Evolutionary conservation across 2,797 vertebrate genomes (phyloP).

Genomic region (Hafferia zeledoni): DNA sequence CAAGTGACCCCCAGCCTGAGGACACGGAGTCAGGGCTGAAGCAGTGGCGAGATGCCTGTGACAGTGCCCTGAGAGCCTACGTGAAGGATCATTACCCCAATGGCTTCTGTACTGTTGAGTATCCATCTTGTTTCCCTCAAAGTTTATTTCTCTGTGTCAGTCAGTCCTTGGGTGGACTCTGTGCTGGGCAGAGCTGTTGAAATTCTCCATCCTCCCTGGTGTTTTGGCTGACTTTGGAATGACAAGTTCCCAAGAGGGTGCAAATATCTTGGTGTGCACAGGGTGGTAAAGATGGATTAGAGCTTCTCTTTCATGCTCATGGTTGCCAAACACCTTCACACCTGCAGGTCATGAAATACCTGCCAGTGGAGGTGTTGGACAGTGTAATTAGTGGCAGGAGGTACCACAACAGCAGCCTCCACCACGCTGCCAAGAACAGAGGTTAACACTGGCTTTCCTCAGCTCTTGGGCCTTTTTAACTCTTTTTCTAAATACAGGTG

Average conservation of each 20-base stretch:
- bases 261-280: neutral
- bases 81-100: conserved; percentile 94
- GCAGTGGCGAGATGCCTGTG: conserved; percentile 90
- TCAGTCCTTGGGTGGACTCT: neutral
- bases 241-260: neutral
- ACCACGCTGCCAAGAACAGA: neutral
- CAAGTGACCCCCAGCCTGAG: conserved; percentile 86
- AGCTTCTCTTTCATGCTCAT: neutral
- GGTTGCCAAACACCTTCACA: neutral
- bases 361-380: neutral
- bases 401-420: neutral
- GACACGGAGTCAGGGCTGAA: conserved; percentile 82
- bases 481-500: conserved; percentile 79
- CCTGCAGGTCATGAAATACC: neutral
- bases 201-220: neutral
- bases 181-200: neutral
- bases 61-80: conserved; percentile 86
- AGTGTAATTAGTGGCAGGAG: neutral
- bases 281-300: neutral
- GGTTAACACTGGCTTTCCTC: neutral
- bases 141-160: neutral
- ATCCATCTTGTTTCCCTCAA: conserved; percentile 10
- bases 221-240: neutral
- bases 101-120: conserved; percentile 92
- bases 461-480: conserved; percentile 40